Conservation (phyloP, 2,113 vertebrate genomes). For the Aspidoscelis tigris region DNA sequence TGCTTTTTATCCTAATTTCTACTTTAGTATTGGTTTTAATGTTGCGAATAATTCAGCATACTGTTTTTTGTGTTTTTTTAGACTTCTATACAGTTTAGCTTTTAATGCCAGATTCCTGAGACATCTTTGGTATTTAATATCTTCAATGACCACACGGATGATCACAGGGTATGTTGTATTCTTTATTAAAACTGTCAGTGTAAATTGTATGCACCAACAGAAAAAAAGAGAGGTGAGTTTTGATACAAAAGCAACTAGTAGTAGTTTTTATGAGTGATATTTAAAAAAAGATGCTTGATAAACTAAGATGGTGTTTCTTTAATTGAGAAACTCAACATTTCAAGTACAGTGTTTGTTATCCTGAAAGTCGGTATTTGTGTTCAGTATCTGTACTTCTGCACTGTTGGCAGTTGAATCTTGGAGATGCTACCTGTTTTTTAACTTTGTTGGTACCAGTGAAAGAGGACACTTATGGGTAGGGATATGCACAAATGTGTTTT, state of each 20-base stretch:
- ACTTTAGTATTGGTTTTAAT: no score
- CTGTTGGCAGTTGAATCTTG: no score
- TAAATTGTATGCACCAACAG: neutral
- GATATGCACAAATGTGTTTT: no score
- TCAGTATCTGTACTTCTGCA: no score
- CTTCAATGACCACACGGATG: conserved; percentile 97
- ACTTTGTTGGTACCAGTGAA: neutral
- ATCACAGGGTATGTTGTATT: conserved; percentile 91
- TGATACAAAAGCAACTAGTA: neutral
- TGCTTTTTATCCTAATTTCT: no score
- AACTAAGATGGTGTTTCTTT: neutral
- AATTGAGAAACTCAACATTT: no score
- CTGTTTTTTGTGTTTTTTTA: conserved; percentile 70
- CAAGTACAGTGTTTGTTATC: no score
- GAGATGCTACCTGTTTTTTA: neutral
- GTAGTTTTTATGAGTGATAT: neutral
- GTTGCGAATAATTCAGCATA: neutral
- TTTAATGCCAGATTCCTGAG: conserved; percentile 96
- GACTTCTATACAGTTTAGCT: conserved; percentile 97
- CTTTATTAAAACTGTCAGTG: neutral
- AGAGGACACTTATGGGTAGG: no score
- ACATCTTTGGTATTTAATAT: conserved; percentile 96
- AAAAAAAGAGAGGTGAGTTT: neutral
- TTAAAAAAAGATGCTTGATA: neutral
- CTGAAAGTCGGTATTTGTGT: no score